Evolutionary conservation across 1,140 invertebrate genomes (phyloP), one percentile per base, ranked within the genome.

Genomic region (Portunus trituberculatus): DNA sequence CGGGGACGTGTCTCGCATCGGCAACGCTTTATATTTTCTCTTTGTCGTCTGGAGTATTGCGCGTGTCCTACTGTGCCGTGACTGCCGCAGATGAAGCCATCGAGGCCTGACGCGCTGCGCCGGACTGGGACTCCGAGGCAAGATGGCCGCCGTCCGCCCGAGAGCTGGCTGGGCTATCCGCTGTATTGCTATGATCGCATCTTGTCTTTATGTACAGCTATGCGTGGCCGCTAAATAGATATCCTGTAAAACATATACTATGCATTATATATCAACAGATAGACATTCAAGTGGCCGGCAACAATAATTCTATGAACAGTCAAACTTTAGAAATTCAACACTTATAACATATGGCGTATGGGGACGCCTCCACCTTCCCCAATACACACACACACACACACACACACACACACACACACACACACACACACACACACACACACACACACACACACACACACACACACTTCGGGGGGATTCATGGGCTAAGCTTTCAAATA

Each of bases 341-440:
- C 28, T 39, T 86, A n/a, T 31, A 12, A 4, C 25, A 46, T n/a
- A 46, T 46, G 31, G 12, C 32, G 0, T 14, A 39, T 39, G 28
- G 4, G 45, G 32, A 46, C 39, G 20, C 87, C 45, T 39, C 45
- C 16, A 25, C 87, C 45, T 39, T 48, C 87, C 90, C 76, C 90
- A 82, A 67, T 52, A 67, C 52, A 29, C 90, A 31, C 52, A 76
- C 48, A 67, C 67, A 92, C 59, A 82, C 67, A 82, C 59, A 82
- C 91, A 92, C 91, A 82, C 29, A 82, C 67, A 29, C 90, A 67
- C n/a, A 29, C 90, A 67, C 90, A 67, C 90, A 67, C 90, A 83
- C 39, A 91, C 7, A 25, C 91, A 82, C 59, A 25, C 91, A 82
- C 29, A 39, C 31, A 82, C 91, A 52, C 45, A 52, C 52, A 92